phyloP scores from a whole-genome alignment of 2,797 vertebrate genomes.

The Fistularia tabacaria region DNA sequence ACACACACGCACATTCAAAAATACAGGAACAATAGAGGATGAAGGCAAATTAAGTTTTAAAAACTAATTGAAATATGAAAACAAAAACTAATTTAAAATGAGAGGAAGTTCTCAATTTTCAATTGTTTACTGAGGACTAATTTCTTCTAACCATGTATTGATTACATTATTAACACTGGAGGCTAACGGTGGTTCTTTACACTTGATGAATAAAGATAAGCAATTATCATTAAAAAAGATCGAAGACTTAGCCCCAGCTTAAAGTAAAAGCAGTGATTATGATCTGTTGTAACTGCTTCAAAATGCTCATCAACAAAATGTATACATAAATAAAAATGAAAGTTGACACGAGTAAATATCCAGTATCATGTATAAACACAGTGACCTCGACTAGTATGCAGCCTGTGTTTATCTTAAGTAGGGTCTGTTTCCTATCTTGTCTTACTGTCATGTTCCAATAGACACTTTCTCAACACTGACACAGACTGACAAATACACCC shows the following conservation, averaged over 20 bases:
- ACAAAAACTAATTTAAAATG: not conserved
- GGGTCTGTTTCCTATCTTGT: conserved; percentile 71
- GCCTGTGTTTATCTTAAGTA: conserved; percentile 61
- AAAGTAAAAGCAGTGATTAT: too few relatives aligned
- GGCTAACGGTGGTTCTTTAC: conserved; percentile 9
- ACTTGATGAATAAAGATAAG: too few relatives aligned
- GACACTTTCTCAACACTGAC: conserved; percentile 57
- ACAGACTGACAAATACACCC: conserved; percentile 32
- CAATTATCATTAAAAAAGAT: conserved; percentile 1
- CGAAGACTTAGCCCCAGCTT: not conserved
- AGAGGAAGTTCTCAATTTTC: conserved; percentile 7
- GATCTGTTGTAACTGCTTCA: too few relatives aligned
- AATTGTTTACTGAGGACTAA: conserved; percentile 4
- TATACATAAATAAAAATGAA: conserved; percentile 1
- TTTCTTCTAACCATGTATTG: conserved; percentile 13
- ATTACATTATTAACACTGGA: conserved; percentile 11
- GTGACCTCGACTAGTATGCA: conserved; percentile 66
- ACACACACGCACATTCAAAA: too few relatives aligned
- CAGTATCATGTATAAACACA: not conserved
- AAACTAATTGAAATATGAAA: too few relatives aligned
- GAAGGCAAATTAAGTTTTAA: too few relatives aligned
- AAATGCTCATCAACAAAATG: too few relatives aligned
- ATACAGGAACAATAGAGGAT: too few relatives aligned
- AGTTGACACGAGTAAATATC: conserved; percentile 1
- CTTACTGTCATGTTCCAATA: conserved; percentile 38